Percentiles rank a stretch among this genome's conserved stretches.
Conservation (phyloP, 2,797 vertebrate species). For the Labeo calbasu region DNA sequence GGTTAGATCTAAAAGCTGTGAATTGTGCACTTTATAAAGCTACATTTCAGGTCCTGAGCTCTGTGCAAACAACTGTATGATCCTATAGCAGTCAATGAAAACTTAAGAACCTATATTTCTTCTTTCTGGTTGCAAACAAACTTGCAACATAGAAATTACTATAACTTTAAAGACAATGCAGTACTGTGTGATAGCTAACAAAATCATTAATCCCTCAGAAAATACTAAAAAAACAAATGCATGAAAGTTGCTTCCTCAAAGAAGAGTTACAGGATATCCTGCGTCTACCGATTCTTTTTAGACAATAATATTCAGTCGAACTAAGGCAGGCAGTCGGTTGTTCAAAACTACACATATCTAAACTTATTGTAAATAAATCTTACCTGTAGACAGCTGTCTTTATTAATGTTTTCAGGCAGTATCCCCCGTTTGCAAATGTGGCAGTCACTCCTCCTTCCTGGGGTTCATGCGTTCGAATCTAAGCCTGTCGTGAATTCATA, state of each 20-base stretch:
- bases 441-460: conserved; percentile 45
- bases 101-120: background rate
- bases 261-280: background rate
- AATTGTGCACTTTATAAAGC: background rate
- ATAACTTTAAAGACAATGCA: background rate
- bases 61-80: background rate
- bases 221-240: background rate
- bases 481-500: conserved; percentile 6
- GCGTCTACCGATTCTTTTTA: background rate
- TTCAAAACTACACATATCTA: background rate
- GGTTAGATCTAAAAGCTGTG: background rate
- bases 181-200: background rate
- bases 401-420: conserved; percentile 43
- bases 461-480: conserved; percentile 45
- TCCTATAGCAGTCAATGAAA: background rate
- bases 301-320: background rate
- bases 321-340: background rate
- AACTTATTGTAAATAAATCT: background rate
- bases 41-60: background rate
- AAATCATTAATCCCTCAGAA: background rate
- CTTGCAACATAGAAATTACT: background rate
- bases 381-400: conserved; percentile 47
- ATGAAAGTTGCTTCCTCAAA: conserved; percentile 7
- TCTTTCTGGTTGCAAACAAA: background rate
- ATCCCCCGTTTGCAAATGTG: conserved; percentile 66